Evolutionary conservation across 2,888 invertebrate species (phyloP), one percentile per base, ranked within the genome.

Genomic region (Drosophila sordidapex): DNA sequence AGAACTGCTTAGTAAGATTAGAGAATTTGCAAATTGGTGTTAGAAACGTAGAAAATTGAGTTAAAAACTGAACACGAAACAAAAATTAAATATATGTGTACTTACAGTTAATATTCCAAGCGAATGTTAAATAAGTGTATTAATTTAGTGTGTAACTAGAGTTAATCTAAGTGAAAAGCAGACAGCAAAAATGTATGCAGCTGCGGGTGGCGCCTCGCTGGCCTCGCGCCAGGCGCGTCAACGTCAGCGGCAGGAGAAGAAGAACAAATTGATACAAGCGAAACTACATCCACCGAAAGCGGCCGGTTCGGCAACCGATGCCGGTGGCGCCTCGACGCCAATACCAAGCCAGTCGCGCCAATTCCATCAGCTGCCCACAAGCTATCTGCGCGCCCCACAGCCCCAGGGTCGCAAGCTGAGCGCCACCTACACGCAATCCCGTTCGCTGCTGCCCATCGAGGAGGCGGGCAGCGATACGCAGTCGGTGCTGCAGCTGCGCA

Each of bases 181-280:
- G 21, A 53, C 25, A 57, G 40, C 57, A n/a, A 57, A 74, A 57
- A 97, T 97, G 97, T 97, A 97, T 95, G 97, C 97, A 92, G 97
- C 97, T 93, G 97, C 97, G 93, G 97, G 97, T 93, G 97, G 97
- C 93, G 97, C 97, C 92, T 96, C 96, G 92, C 95, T 97, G 94
- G 97, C 97, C 93, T 96, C 96, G 94, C 95, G 97, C 92, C 96
- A 96, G 94, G 96, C 96, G 83, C 94, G 95, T 72, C 96, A 96
- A 85, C 93, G 94, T 75, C 94, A 94, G 91, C 94, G 94, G 61
- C 94, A 94, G 91, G 93, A 94, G 87, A 94, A 94, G 83, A 93
- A 93, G 77, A 92, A 90, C 53, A 90, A 91, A 81, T 87, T 93
- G 84, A 93, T 94, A 82, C 93, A 93, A 84, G 94, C 94, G 90